Base-by-base conservation (phyloP, 2,797 vertebrate genomes). In the Coracias cyanogaster region DNA sequence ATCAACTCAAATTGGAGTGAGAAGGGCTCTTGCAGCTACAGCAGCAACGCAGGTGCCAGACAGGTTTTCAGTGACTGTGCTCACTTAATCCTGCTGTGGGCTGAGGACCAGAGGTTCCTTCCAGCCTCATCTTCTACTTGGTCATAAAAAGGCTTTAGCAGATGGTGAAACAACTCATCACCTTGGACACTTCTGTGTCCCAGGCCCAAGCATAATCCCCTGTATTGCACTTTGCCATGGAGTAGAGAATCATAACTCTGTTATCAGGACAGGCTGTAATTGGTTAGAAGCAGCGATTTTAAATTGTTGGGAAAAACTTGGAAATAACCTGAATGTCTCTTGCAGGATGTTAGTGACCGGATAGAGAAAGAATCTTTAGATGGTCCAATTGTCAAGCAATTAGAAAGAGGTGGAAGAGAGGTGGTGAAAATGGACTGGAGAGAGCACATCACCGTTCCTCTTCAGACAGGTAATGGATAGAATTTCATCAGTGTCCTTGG, bases 321-420 rank as follows among this genome's bases (percentile, higher is more conserved):
- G 51, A 90, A 90, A 49, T 65, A 70, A 52, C 10, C 5, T 41
- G 26, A 70, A 16, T 71, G 7, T 95, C 46, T 96, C 61, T 93
- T 96, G 5, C 95, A 99, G 99, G 99, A 99, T 16, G 99, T 99
- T 69, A 99, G 99, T 71, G 99, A 99, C 97, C 98, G 99, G 64
- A 99, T 99, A 97, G 99, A 99, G 96, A 99, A 99, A 94, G 99
- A 99, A 84, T 98, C 99, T 29, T 98, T 99, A 96, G 99, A 99
- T 9, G 99, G 99, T 92, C 98, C 98, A 20, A 99, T 99, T 28
- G 99, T 99, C 74, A 98, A 98, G 91, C 99, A 99, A 83, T 96
- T 99, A 77, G 99, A 99, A 97, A 98, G 98, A 96, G 99, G 99
- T 3, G 99, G 99, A 74, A 98, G 99, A 96, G 98, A 98, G 7